Evolutionary conservation across 1,140 invertebrate species (phyloP).

Genomic region (Notospermus geniculatus): DNA sequence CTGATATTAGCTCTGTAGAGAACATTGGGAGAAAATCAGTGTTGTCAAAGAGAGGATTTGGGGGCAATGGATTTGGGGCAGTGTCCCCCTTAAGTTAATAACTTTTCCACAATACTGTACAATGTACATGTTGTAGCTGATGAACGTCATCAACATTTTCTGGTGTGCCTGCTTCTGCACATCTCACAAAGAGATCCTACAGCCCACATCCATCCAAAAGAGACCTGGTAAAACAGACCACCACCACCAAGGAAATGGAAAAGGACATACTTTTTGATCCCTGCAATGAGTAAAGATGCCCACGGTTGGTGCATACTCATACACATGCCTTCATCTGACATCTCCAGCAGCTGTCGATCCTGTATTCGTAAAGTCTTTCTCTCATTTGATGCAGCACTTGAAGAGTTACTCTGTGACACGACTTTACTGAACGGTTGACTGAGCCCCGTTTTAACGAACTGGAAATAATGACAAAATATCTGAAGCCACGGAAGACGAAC

Average conservation of each 20-base stretch:
- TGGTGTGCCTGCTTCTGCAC: not conserved
- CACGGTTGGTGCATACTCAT: constrained; percentile 95
- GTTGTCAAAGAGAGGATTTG: no score
- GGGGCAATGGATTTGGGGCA: no score
- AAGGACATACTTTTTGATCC: constrained; percentile 81
- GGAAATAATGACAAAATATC: constrained; percentile 10
- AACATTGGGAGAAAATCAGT: no score
- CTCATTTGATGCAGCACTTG: no score
- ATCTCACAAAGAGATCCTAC: no score
- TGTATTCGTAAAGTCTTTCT: constrained; percentile 61
- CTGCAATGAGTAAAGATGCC: constrained; percentile 84
- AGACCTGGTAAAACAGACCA: not conserved
- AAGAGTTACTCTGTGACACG: no score
- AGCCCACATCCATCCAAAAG: not conserved
- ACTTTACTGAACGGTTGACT: constrained; percentile 2
- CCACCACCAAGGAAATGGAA: not conserved
- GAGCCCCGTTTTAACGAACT: constrained; percentile 18
- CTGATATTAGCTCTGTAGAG: no score
- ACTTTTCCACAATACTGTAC: no score
- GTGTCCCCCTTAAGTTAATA: no score
- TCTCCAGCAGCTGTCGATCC: constrained; percentile 80
- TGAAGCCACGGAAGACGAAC: no score
- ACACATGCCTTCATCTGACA: constrained; percentile 84
- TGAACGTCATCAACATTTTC: not conserved
- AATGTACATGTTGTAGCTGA: not conserved